Evolutionary conservation across 2,797 vertebrate genomes (phyloP).

Genomic region (Anisognathus igniventris): DNA sequence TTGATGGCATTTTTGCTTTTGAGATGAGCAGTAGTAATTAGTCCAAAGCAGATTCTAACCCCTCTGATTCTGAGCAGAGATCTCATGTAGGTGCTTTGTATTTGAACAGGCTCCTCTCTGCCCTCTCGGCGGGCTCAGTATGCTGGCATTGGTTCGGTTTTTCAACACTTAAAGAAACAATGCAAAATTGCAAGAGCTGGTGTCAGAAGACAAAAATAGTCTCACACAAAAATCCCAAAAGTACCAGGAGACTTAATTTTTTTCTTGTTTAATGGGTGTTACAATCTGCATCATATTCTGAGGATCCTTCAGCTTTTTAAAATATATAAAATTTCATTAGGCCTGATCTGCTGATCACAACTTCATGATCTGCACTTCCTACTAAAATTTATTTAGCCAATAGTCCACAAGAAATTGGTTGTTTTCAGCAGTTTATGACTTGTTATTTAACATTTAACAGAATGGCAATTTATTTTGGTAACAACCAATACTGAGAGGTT

Average conservation of each 20-base stretch:
- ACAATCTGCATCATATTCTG: not conserved
- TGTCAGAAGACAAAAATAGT: not conserved
- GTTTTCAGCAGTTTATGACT: conserved; percentile 78
- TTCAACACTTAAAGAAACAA: not conserved
- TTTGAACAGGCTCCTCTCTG: not conserved
- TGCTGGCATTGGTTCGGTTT: not conserved
- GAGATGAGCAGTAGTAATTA: conserved; percentile 25
- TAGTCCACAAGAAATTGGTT: conserved; percentile 76
- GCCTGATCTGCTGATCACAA: conserved; percentile 55
- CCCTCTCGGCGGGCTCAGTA: accelerated
- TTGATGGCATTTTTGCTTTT: conserved; percentile 54
- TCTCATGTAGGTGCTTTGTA: not conserved
- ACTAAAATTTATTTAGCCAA: conserved; percentile 75
- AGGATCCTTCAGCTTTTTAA: not conserved
- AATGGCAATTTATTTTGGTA: conserved; percentile 79
- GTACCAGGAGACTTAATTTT: not conserved
- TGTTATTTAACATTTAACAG: conserved; percentile 81
- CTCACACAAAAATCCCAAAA: not conserved
- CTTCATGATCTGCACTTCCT: conserved; percentile 64
- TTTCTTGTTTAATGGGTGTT: not conserved
- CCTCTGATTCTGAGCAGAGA: not conserved
- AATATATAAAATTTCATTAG: conserved; percentile 21
- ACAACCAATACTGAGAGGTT: conserved; percentile 76
- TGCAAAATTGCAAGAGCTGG: not conserved
- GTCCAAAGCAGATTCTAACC: not conserved